These are phyloP conservation scores for Drosophila ustulata DNA, from an alignment of 2,888 invertebrate species.

Conservation along the genomic window DNA sequence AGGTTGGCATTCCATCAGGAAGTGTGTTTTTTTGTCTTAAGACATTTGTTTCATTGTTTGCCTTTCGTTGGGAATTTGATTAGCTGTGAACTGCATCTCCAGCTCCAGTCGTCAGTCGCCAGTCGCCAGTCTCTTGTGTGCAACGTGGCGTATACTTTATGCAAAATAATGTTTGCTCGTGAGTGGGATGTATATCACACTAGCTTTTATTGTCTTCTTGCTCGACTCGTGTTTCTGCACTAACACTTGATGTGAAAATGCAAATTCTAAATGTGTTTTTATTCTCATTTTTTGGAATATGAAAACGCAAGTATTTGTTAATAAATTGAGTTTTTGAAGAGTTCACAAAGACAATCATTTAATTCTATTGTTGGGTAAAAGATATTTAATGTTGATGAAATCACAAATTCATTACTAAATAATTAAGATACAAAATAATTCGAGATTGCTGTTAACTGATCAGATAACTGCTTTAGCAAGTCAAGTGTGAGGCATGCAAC, in stretches of 20 bases:
- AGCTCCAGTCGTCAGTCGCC: neutral
- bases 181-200: constrained; percentile 27
- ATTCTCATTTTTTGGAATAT: neutral
- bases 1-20: constrained; percentile 33
- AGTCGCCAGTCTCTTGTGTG: constrained; percentile 9
- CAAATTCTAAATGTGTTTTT: too few relatives aligned
- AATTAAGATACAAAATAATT: too few relatives aligned
- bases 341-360: too few relatives aligned
- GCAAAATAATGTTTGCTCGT: constrained; percentile 40
- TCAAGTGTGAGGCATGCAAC: constrained; percentile 21
- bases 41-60: constrained; percentile 59
- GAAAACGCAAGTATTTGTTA: neutral
- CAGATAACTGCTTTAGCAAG: constrained; percentile 14
- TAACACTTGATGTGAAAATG: constrained; percentile 14
- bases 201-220: constrained; percentile 17
- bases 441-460: neutral
- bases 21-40: constrained; percentile 46
- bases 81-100: constrained; percentile 42
- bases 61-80: constrained; percentile 60
- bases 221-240: neutral
- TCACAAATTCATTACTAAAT: too few relatives aligned
- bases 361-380: too few relatives aligned
- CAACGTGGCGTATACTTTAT: constrained; percentile 48
- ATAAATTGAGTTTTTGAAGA: neutral
- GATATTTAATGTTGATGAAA: too few relatives aligned